Evolutionary conservation across 2,888 invertebrate genomes (phyloP).

Genomic region (Sminthurides aquaticus): DNA sequence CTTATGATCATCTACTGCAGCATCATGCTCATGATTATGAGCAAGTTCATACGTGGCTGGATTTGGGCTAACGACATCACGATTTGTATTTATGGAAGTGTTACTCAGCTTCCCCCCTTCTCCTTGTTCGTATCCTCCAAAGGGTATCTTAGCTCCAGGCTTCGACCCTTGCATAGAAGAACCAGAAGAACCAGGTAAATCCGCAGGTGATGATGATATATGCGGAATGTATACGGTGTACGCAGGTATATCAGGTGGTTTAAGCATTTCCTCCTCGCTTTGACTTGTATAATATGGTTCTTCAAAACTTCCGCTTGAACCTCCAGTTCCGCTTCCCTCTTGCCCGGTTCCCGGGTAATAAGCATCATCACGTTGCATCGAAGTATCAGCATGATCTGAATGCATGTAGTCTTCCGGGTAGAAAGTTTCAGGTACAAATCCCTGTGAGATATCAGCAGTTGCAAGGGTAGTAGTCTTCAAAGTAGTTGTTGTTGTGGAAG

Average conservation of each 20-base stretch:
- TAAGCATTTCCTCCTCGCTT: constrained; percentile 1
- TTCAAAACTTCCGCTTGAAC: background rate
- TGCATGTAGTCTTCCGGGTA: background rate
- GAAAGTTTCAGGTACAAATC: too few relatives aligned
- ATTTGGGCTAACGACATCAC: background rate
- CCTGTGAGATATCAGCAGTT: background rate
- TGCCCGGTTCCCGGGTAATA: constrained; percentile 4
- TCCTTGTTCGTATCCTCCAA: too few relatives aligned
- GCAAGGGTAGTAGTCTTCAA: background rate
- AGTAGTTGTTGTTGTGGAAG: constrained; percentile 3
- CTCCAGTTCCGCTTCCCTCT: background rate
- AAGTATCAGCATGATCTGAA: background rate
- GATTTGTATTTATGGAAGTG: background rate
- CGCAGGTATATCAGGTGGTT: constrained; percentile 31
- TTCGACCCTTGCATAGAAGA: too few relatives aligned
- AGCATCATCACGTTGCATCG: background rate
- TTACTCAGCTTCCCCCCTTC: background rate
- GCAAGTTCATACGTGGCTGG: too few relatives aligned
- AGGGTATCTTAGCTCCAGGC: too few relatives aligned
- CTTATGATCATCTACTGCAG: too few relatives aligned
- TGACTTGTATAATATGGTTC: background rate
- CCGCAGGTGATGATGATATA: constrained; percentile 15
- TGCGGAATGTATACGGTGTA: constrained; percentile 41
- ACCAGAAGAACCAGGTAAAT: background rate
- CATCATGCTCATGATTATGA: too few relatives aligned